Percentiles rank a stretch among this genome's conserved stretches.
These are phyloP conservation scores for Cyanoliseus patagonus DNA, from an alignment of 2,113 vertebrate species.

Conservation along the genomic window DNA sequence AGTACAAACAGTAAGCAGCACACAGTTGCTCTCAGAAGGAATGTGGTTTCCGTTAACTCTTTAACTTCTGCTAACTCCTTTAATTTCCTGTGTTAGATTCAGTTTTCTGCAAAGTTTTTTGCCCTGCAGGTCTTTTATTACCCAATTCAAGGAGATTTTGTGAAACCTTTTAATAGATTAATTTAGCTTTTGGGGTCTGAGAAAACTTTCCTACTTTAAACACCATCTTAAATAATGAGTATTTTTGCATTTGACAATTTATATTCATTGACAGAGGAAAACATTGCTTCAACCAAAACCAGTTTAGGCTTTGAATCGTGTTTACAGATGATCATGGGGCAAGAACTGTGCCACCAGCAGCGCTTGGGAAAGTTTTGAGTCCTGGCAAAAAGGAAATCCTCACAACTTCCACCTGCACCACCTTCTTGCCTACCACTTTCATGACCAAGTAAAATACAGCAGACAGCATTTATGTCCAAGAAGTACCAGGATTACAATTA, in stretches of 20 bases:
- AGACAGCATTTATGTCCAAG: neutral
- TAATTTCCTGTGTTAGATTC: neutral
- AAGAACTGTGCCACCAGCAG: neutral
- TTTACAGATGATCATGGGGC: neutral
- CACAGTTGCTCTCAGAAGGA: constrained; percentile 4
- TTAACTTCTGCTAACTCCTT: neutral
- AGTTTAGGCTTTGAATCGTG: neutral
- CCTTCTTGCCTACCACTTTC: neutral
- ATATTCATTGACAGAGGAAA: neutral
- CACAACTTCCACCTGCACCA: neutral
- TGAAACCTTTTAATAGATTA: neutral
- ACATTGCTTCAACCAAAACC: fast-evolving
- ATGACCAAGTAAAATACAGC: neutral
- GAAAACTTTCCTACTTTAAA: fast-evolving
- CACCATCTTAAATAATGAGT: fast-evolving
- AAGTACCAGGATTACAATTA: neutral
- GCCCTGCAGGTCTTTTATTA: neutral
- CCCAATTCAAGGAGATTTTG: neutral
- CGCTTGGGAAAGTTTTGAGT: neutral
- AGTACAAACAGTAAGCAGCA: constrained; percentile 16
- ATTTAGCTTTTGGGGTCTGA: neutral
- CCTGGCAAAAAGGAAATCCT: neutral
- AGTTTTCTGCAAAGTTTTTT: neutral
- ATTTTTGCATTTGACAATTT: neutral
- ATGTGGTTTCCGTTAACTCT: neutral